Conservation (phyloP, 1,140 invertebrate species). For the Habropoda laboriosa region DNA sequence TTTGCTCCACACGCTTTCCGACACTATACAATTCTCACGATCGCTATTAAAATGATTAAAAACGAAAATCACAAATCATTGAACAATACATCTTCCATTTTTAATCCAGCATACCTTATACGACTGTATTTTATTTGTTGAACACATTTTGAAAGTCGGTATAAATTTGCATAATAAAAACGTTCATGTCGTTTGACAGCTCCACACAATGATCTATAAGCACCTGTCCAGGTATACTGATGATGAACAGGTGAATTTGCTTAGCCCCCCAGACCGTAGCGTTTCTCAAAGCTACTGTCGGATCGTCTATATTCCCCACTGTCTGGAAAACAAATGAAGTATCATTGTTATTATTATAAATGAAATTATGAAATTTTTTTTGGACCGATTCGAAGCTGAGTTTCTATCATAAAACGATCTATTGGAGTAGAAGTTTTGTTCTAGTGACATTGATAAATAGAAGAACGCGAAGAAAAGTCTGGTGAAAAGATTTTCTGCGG, state of each 20-base stretch:
- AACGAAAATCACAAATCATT: too few relatives aligned
- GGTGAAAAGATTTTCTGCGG: too few relatives aligned
- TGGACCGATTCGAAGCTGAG: not conserved
- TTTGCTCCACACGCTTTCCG: too few relatives aligned
- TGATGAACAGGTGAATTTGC: not conserved
- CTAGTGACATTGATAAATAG: too few relatives aligned
- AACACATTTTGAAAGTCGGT: not conserved
- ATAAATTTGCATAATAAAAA: not conserved
- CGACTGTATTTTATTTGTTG: not conserved
- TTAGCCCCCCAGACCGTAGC: not conserved
- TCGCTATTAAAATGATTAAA: too few relatives aligned
- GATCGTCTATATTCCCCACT: not conserved
- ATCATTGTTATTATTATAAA: not conserved
- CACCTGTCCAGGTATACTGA: slow-evolving; percentile 4
- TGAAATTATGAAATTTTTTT: not conserved
- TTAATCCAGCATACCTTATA: too few relatives aligned
- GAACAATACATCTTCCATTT: too few relatives aligned
- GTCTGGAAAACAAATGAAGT: not conserved
- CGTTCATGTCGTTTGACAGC: not conserved
- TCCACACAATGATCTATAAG: not conserved
- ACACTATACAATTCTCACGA: too few relatives aligned
- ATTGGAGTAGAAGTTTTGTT: too few relatives aligned
- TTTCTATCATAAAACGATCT: too few relatives aligned
- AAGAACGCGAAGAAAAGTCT: too few relatives aligned
- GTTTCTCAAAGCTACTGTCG: not conserved